phyloP scores from a whole-genome alignment of 1,140 invertebrate genomes.

The Drosophila pseudoananassae region DNA sequence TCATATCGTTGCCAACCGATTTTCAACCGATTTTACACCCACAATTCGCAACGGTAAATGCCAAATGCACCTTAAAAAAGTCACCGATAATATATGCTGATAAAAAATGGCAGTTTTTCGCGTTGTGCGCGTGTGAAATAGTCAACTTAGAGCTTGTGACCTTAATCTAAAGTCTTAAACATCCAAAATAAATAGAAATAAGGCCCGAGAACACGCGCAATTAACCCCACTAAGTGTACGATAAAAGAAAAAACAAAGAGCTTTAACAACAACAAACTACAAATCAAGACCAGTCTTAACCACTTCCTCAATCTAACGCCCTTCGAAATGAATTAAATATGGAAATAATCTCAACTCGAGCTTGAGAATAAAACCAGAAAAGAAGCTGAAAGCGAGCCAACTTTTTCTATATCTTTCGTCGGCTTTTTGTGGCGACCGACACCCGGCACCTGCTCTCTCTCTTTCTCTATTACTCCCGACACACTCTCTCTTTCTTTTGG shows the following conservation, averaged over 20 bases:
- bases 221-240: conserved; percentile 48
- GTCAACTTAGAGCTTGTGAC: conserved; percentile 13
- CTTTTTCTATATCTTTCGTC: conserved; percentile 43
- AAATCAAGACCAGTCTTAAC: conserved; percentile 27
- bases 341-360: conserved; percentile 36
- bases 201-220: conserved; percentile 53
- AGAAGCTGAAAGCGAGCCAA: conserved; percentile 23
- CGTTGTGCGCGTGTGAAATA: conserved; percentile 19
- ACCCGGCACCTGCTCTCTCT: conserved; percentile 30
- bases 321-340: conserved; percentile 45
- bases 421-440: conserved; percentile 13
- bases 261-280: conserved; percentile 51
- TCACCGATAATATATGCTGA: conserved; percentile 18
- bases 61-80: conserved; percentile 6
- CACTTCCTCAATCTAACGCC: conserved; percentile 71
- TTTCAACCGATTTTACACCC: conserved; percentile 31
- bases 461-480: conserved; percentile 13
- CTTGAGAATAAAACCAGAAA: conserved; percentile 21
- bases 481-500: conserved; percentile 35
- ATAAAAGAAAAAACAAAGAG: conserved; percentile 33
- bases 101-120: conserved; percentile 7
- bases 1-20: conserved; percentile 37
- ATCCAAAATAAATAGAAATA: conserved; percentile 1
- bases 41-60: conserved; percentile 51
- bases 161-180: conserved; percentile 25